phyloP scores from a whole-genome alignment of 2,113 vertebrate genomes.

The Myanophis thanlyinensis region DNA sequence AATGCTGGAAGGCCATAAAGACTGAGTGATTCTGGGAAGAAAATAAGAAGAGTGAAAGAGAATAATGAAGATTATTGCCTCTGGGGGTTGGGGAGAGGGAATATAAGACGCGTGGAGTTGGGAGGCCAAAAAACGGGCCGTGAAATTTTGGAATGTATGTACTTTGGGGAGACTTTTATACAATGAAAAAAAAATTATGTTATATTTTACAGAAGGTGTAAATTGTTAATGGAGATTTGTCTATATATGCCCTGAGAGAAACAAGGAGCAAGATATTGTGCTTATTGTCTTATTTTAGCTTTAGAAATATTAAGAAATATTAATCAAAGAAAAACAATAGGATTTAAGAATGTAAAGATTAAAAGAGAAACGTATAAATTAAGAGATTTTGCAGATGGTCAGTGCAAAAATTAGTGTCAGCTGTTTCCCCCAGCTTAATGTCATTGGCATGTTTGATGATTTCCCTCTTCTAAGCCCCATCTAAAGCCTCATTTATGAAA shows the following conservation, averaged over 20 bases:
- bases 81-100: too few relatives aligned
- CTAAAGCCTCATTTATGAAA: not conserved
- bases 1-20: too few relatives aligned
- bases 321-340: not conserved
- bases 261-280: not conserved
- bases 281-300: not conserved
- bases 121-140: too few relatives aligned
- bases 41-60: too few relatives aligned
- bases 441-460: not conserved
- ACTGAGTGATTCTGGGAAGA: too few relatives aligned
- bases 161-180: not conserved
- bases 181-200: not conserved
- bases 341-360: not conserved
- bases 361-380: not conserved
- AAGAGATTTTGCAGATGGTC: not conserved
- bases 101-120: too few relatives aligned
- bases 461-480: not conserved
- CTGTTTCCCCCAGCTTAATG: not conserved
- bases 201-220: not conserved
- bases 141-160: not conserved
- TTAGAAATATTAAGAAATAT: not conserved
- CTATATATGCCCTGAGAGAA: not conserved
- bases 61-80: too few relatives aligned
- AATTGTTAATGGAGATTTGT: not conserved
- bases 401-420: not conserved